Evolutionary conservation across 1,140 invertebrate genomes (phyloP).

Genomic region (Lucilia cuprina): DNA sequence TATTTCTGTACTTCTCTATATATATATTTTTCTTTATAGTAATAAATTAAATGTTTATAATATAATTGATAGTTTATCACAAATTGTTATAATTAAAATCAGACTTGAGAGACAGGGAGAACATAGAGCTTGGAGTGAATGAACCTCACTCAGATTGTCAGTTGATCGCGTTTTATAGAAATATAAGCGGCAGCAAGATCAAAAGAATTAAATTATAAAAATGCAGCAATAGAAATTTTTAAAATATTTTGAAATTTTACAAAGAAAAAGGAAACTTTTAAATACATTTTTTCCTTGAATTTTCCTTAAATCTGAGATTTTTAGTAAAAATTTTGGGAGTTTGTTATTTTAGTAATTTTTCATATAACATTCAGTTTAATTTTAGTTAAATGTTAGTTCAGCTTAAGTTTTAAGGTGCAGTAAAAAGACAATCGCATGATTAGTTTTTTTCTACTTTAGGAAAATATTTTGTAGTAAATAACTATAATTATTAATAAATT

Average conservation of each 20-base stretch:
- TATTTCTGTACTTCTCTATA: neutral
- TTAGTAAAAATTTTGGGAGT: too few species aligned
- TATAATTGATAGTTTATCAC: slow-evolving; percentile 1
- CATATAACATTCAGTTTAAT: too few species aligned
- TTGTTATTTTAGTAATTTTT: too few species aligned
- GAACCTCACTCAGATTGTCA: neutral
- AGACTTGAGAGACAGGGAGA: too few species aligned
- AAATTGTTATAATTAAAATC: slow-evolving; percentile 4
- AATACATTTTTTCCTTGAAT: too few species aligned
- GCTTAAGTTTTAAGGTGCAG: neutral
- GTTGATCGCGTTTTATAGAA: neutral
- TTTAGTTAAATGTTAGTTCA: too few species aligned
- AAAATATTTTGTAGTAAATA: neutral
- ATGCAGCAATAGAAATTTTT: too few species aligned
- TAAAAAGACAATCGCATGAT: neutral
- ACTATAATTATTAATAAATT: neutral
- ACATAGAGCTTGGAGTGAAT: neutral
- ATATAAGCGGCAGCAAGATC: neutral
- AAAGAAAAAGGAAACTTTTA: too few species aligned
- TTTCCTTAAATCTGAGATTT: too few species aligned
- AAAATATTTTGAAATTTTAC: too few species aligned
- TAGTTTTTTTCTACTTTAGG: neutral
- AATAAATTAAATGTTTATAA: slow-evolving; percentile 11
- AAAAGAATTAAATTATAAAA: neutral
- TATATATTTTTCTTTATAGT: neutral